These are phyloP conservation scores for Acanthochromis polyacanthus DNA, from an alignment of 2,113 vertebrate genomes.

Conservation along the genomic window DNA sequence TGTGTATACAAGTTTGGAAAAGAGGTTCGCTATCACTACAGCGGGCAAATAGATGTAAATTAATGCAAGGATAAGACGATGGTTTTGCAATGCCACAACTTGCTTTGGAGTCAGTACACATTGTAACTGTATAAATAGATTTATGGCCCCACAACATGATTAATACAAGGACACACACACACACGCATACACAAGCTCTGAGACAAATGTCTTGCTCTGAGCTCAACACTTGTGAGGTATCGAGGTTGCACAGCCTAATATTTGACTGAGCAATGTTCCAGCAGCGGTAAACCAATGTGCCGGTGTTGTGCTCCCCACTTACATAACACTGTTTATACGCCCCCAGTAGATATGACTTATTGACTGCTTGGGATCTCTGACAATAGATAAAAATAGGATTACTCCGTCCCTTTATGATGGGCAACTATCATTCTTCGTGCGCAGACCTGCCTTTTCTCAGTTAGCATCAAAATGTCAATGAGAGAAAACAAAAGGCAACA, in stretches of 20 bases:
- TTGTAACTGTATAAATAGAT: background rate
- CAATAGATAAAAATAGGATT: slow-evolving; percentile 69
- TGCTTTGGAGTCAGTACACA: slow-evolving; percentile 3
- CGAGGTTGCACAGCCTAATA: slow-evolving; percentile 46
- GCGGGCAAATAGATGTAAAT: background rate
- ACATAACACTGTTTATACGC: slow-evolving; percentile 55
- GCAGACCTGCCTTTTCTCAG: slow-evolving; percentile 41
- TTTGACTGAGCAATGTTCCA: slow-evolving; percentile 51
- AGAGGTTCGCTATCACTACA: no score
- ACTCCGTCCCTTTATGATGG: slow-evolving; percentile 43
- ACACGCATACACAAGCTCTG: background rate
- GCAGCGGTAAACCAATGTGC: slow-evolving; percentile 43
- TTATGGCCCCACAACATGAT: background rate
- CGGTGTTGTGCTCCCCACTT: slow-evolving; percentile 35
- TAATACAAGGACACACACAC: slow-evolving; percentile 4
- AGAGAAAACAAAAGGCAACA: slow-evolving; percentile 72
- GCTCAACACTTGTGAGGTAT: slow-evolving; percentile 34
- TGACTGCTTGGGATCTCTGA: slow-evolving; percentile 54
- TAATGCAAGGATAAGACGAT: background rate
- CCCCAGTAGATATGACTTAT: slow-evolving; percentile 52
- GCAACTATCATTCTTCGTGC: slow-evolving; percentile 45
- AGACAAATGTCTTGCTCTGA: slow-evolving; percentile 44
- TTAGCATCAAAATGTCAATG: slow-evolving; percentile 50
- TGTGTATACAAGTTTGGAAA: no score
- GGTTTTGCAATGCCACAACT: background rate